Evolutionary conservation across 1,140 invertebrate species (phyloP), one percentile per base, ranked within the genome.

Genomic region (Thaumetopoea pityocampa): DNA sequence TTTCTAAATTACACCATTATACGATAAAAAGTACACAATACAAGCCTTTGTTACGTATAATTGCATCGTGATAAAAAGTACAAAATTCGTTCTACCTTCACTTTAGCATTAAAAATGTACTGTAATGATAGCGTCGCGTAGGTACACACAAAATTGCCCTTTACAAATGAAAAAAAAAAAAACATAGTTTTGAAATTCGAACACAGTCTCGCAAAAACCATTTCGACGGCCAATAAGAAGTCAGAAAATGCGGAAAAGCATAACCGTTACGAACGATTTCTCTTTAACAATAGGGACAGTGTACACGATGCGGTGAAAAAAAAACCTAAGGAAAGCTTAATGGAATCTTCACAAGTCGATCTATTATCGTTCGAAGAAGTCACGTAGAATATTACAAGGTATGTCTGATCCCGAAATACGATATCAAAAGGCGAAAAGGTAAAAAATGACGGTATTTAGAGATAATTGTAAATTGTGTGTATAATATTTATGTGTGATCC

Each of bases 401-500:
- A 33, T 43, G 34, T 34, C 20, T 23, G 40, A 43, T 43, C 22
- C 37, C 51, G 51, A 42, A 50, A 49, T 32, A 37, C 46, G 46
- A 55, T 49, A 40, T 50, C 22, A 28, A 37, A 42, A 48, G 24
- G 29, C 34, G 19, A 33, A 37, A 38, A 50, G 49, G 37, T 41
- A 46, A 55, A 54, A 55, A 44, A 41, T 44, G 46, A 54, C 51
- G 33, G 51, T 50, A 35, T 30, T 47, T 50, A 55, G 41, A 30
- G 51, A 55, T 49, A n/a, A n/a, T n/a, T n/a, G 51, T 55, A 42
- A 54, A 50, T 42, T 41, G n/a, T n/a, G n/a, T n/a, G n/a, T n/a
- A n/a, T n/a, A n/a, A n/a, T n/a, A n/a, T n/a, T n/a, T n/a, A n/a
- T n/a, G n/a, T n/a, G n/a, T n/a, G n/a, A n/a, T n/a, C n/a, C n/a